Evolutionary conservation across 2,888 invertebrate genomes (phyloP), one percentile per base, ranked within the genome.

Genomic region (Lasioglossum calceatum): DNA sequence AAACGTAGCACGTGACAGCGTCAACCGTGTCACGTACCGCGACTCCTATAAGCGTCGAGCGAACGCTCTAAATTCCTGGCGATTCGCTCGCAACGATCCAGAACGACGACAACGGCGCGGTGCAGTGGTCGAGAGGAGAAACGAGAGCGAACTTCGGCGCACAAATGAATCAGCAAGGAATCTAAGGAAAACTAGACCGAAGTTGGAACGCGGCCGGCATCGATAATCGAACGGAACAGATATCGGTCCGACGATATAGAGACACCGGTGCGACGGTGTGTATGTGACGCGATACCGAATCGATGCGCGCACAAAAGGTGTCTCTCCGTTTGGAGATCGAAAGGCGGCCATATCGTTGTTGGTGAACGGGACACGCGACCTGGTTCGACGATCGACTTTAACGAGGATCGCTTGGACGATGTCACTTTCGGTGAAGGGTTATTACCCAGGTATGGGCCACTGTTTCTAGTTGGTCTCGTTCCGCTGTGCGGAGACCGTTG

Each of bases 11-110:
- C 39, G 54, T 71, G 84, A 84, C 84, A 84, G 70, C 78, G 84
- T 78, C 77, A 71, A 79, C 78, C 79, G 71, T 85, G 58, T 74
- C 77, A 32, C 77, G 81, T 80, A 80, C 44, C 71, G 39, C 32
- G 47, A 39, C 76, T 76, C 61, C 70, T 75, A 64, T 79, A 76
- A 84, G 58, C 64, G 61, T 72, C 58, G 14, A 58, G 64, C 42
- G 79, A 77, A 47, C 85, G 85, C 72, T 85, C 85, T 73, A 85
- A 85, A 85, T 85, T 84, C 85, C 76, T 14, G 5, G 73, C 85
- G 44, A 85, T 85, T 85, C 75, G 77, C 44, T 44, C 5, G 64
- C 76, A 23, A 61, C 61, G 50, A 54, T 54, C 7, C 54, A 23
- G 54, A 54, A 23, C 54, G 23, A 54, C 54, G 54, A 54, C 54